Percentiles rank a stretch among this genome's conserved stretches.
phyloP scores from a whole-genome alignment of 2,797 vertebrate genomes.

The Discoglossus pictus region DNA sequence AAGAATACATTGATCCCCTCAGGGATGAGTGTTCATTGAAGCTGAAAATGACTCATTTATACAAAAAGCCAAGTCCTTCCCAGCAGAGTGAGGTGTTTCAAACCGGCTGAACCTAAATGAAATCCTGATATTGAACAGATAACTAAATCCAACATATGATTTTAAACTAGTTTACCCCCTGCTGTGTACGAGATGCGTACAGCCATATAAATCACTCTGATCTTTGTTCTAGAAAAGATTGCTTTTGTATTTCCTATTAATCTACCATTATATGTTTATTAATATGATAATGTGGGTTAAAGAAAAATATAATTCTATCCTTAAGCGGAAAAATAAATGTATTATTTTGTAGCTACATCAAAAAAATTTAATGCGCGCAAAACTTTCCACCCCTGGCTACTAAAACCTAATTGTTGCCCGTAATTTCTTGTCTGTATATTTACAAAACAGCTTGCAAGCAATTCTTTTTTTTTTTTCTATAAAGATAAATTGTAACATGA shows the following conservation, averaged over 20 bases:
- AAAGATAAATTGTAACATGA: constrained; percentile 24
- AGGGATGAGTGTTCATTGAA: constrained; percentile 67
- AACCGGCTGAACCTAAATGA: constrained; percentile 62
- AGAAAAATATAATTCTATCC: constrained; percentile 21
- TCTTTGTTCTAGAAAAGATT: constrained; percentile 8
- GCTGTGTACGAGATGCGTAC: constrained; percentile 38
- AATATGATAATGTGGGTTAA: constrained; percentile 4
- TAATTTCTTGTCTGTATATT: constrained; percentile 34
- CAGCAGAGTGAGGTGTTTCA: constrained; percentile 58
- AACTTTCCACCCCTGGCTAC: constrained; percentile 33
- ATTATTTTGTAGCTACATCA: not conserved
- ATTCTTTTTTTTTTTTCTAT: constrained; percentile 16
- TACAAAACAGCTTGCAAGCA: constrained; percentile 22
- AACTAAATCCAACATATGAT: constrained; percentile 54
- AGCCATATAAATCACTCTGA: constrained; percentile 5
- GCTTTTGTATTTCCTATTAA: constrained; percentile 14
- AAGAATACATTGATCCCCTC: constrained; percentile 65
- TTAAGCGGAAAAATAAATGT: constrained; percentile 25
- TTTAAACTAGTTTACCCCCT: constrained; percentile 43
- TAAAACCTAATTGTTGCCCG: constrained; percentile 28
- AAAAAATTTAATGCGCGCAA: constrained; percentile 19
- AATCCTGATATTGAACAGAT: constrained; percentile 59
- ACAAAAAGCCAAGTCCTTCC: constrained; percentile 64
- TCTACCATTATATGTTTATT: constrained; percentile 22
- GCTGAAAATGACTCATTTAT: constrained; percentile 74